Evolutionary conservation across 2,113 vertebrate genomes (phyloP), one percentile per base, ranked within the genome.

Genomic region (Elanus axillaris): DNA sequence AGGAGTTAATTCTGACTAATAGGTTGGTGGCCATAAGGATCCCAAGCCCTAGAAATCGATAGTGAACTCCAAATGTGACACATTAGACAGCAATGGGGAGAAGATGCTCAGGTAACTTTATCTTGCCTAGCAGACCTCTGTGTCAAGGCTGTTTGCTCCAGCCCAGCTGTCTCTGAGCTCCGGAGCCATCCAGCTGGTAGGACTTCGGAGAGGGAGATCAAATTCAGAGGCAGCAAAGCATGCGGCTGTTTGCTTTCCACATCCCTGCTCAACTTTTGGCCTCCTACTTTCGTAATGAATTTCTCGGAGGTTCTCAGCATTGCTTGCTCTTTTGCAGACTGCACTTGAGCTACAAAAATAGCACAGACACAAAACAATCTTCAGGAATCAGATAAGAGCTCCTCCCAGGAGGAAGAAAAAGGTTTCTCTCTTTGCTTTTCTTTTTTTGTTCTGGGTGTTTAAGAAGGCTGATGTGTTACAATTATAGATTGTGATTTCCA

Each of bases 261-360:
- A 0, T 66, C 81, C 47, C 77, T 22, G 81, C 84, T 97, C 94
- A 93, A 91, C 86, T 95, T 90, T 79, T 96, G 93, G 89, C 91
- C 81, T 93, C 84, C 66, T 36, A 17, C 77, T 96, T 92, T 76
- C 6, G 0, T n/a, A 79, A 83, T 62, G 50, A 76, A 71, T 96
- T 96, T 96, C 87, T 94, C 47, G 5, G 90, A 86, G 69, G 84
- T 89, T 96, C 84, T 95, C 96, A 91, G 89, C 67, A 1, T 31
- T 63, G 94, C 95, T 90, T 62, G 84, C 80, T 90, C 21, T 4
- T 82, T 43, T 91, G 88, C 84, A 96, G 89, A 47, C 77, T 83
- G 74, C 84, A 91, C 84, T 96, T 91, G 89, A 91, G 96, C 95
- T 95, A 96, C 94, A 91, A 93, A 97, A 97, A 97, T 96, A 97